Evolutionary conservation across 1,140 invertebrate genomes (phyloP).

Genomic region (Oscheius sp.): DNA sequence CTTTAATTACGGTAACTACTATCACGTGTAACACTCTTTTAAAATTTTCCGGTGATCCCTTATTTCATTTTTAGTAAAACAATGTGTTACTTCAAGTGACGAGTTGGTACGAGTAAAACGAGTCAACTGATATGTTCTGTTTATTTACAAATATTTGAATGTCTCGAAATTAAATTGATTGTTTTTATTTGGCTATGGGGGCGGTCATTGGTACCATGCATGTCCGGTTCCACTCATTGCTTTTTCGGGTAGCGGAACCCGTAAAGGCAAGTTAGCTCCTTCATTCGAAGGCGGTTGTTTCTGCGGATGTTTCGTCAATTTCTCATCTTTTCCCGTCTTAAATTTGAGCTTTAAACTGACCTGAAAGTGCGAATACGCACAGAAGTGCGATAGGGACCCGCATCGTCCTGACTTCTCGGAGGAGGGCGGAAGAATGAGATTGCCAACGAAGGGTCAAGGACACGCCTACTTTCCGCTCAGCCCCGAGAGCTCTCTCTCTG

Average conservation of each 20-base stretch:
- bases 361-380: not conserved
- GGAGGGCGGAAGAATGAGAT: not conserved
- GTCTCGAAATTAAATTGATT: not conserved
- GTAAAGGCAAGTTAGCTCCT: not conserved
- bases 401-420: not conserved
- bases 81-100: too few species aligned
- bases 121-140: too few species aligned
- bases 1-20: too few species aligned
- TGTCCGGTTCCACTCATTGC: not conserved
- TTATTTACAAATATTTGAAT: too few species aligned
- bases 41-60: too few species aligned
- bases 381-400: not conserved
- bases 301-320: not conserved
- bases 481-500: too few species aligned
- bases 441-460: not conserved
- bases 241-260: not conserved
- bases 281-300: not conserved
- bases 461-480: conserved; percentile 3
- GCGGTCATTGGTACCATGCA: not conserved
- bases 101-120: too few species aligned
- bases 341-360: not conserved
- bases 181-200: not conserved
- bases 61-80: too few species aligned
- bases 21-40: too few species aligned
- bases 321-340: not conserved